Conservation (phyloP, 2,797 vertebrate genomes). For the Anniella stebbinsi region DNA sequence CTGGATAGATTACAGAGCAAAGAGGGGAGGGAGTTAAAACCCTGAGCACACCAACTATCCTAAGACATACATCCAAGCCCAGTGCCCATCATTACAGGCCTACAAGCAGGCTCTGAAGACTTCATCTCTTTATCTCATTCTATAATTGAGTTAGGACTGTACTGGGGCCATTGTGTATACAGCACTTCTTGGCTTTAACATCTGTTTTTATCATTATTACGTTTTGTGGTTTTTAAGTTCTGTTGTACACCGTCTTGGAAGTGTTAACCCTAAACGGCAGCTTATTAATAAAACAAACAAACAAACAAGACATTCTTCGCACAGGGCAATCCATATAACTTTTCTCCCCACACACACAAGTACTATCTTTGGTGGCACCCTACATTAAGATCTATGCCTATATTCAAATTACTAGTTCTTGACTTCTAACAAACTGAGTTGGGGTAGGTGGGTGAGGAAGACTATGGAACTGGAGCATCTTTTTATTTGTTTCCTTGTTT, state of each 20-base stretch:
- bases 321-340: not conserved
- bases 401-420: not conserved
- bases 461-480: not conserved
- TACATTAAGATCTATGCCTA: not conserved
- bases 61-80: not conserved
- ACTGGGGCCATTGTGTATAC: no score
- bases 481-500: not conserved
- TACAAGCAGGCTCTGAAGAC: no score
- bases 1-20: conserved; percentile 69
- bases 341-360: not conserved
- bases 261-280: no score
- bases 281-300: no score
- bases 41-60: not conserved
- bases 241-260: no score
- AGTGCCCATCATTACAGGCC: no score
- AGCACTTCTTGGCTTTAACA: no score
- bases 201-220: no score
- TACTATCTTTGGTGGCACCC: not conserved
- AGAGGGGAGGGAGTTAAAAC: not conserved
- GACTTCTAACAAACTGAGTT: not conserved
- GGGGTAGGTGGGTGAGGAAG: not conserved
- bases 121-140: no score
- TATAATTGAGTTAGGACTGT: no score
- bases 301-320: not conserved
- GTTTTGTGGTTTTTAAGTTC: no score